Evolutionary conservation across 2,797 vertebrate species (phyloP).

Genomic region (Holocentrus rufus): DNA sequence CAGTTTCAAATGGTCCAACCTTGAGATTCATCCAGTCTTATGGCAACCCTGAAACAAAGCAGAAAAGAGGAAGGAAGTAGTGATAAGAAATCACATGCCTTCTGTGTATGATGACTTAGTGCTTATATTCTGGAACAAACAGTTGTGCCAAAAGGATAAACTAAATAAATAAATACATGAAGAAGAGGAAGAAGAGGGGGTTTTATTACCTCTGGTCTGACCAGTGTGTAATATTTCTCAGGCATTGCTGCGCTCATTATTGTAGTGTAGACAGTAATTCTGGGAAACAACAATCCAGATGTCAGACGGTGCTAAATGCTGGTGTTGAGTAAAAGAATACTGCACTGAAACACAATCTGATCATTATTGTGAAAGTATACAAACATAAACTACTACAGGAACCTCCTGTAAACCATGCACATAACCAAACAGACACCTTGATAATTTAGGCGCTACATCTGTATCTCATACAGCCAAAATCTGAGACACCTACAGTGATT

Average conservation of each 20-base stretch:
- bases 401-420: too few relatives aligned
- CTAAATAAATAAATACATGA: neutral
- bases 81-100: neutral
- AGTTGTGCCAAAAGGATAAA: too few relatives aligned
- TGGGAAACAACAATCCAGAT: conserved; percentile 45
- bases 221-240: conserved; percentile 71
- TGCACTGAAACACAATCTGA: too few relatives aligned
- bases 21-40: neutral
- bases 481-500: neutral
- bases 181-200: neutral
- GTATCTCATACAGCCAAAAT: neutral
- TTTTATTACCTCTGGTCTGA: conserved; percentile 71
- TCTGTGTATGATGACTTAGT: neutral
- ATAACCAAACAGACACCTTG: too few relatives aligned
- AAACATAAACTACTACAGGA: too few relatives aligned
- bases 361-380: too few relatives aligned
- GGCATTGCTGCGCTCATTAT: conserved; percentile 79
- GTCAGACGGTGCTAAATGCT: neutral
- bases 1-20: neutral
- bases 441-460: too few relatives aligned
- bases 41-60: conserved; percentile 52
- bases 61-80: neutral
- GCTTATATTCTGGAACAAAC: neutral
- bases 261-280: conserved; percentile 82
- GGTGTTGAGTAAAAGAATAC: neutral